These are phyloP conservation scores for Xiphorhynchus erythropygius DNA, from an alignment of 2,797 vertebrate species.

Conservation along the genomic window DNA sequence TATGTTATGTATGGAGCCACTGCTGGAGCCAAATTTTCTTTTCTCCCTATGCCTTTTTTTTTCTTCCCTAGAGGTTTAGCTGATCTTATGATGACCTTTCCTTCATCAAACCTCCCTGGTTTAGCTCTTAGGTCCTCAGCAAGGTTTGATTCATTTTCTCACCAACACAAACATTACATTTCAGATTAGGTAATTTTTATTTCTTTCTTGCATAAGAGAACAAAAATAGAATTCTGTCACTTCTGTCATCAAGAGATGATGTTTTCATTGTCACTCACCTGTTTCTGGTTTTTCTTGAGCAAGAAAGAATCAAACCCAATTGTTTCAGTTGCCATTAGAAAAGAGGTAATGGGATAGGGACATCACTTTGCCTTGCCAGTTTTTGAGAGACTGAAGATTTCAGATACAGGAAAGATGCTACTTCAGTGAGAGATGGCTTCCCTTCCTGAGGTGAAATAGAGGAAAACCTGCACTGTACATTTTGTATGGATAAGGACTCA, in stretches of 20 bases:
- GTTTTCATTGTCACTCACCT: background rate
- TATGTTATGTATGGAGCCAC: background rate
- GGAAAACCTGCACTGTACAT: background rate
- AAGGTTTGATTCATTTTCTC: background rate
- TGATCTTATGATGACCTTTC: background rate
- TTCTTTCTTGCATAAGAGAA: background rate
- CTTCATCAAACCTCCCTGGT: background rate
- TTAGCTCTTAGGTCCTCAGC: background rate
- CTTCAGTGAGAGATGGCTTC: background rate
- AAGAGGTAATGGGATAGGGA: background rate
- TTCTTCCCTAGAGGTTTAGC: background rate
- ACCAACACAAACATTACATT: background rate
- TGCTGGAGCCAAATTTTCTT: background rate
- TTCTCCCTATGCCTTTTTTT: accelerated
- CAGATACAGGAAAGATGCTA: background rate
- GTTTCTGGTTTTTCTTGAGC: background rate
- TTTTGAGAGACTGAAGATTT: background rate
- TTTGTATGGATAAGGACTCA: background rate
- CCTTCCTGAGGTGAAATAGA: background rate
- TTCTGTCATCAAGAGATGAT: background rate
- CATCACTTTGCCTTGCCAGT: background rate
- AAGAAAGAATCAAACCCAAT: background rate
- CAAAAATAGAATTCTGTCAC: background rate
- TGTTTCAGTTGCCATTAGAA: background rate
- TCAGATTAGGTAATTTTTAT: background rate